A percentile compares a stretch with the other conserved stretches of the same genome.
Conservation (phyloP, 1,140 invertebrate genomes). For the Tenebrio molitor region DNA sequence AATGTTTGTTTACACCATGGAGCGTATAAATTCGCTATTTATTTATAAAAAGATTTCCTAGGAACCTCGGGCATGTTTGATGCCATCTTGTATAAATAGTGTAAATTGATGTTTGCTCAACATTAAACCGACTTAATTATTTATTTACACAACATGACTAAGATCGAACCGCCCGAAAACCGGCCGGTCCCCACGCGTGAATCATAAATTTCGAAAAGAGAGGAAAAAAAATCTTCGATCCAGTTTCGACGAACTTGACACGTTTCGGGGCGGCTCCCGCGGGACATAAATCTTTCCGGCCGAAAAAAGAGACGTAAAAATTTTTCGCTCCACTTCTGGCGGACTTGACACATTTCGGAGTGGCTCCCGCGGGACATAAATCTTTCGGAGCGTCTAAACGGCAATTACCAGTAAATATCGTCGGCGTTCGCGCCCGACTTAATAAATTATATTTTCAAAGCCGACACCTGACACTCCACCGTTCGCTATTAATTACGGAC, state of each 20-base stretch:
- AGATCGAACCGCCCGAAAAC: background rate
- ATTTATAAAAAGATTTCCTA: conserved; percentile 31
- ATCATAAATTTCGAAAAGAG: conserved; percentile 15
- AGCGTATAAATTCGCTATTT: conserved; percentile 22
- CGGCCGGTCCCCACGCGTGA: conserved; percentile 24
- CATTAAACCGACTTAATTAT: conserved; percentile 36
- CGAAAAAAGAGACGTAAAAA: conserved; percentile 9
- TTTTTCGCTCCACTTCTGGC: background rate
- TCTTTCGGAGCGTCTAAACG: conserved; percentile 16
- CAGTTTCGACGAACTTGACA: conserved; percentile 8
- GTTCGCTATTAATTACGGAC: conserved; percentile 27
- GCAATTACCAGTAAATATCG: conserved; percentile 41
- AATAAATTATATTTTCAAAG: conserved; percentile 24
- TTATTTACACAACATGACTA: conserved; percentile 35
- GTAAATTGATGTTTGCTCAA: conserved; percentile 30
- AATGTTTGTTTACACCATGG: conserved; percentile 17
- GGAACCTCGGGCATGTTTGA: conserved; percentile 14
- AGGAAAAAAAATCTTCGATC: background rate
- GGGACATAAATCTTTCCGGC: conserved; percentile 24
- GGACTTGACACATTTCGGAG: conserved; percentile 20
- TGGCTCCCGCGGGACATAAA: conserved; percentile 5
- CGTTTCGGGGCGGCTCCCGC: background rate
- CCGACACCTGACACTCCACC: conserved; percentile 30
- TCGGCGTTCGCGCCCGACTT: conserved; percentile 7
- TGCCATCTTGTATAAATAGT: conserved; percentile 30